A percentile compares a stretch with the other conserved stretches of the same genome.
phyloP scores from a whole-genome alignment of 1,140 invertebrate genomes.

The Papilio polyxenes region DNA sequence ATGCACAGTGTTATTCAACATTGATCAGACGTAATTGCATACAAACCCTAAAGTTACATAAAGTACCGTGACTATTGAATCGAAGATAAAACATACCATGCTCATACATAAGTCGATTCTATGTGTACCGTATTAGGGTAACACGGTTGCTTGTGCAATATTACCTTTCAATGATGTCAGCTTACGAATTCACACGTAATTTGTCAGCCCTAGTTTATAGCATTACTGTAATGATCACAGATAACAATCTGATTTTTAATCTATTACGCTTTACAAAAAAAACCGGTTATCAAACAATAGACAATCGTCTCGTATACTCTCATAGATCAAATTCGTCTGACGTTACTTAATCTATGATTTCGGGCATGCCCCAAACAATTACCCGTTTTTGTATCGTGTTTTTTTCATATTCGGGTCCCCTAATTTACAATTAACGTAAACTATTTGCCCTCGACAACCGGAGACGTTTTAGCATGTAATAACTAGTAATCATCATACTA shows the following conservation, averaged over 20 bases:
- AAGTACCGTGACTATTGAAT: background rate
- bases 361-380: background rate
- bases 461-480: conserved; percentile 12
- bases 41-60: background rate
- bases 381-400: conserved; percentile 14
- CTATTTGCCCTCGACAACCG: conserved; percentile 21
- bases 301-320: conserved; percentile 1
- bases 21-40: background rate
- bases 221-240: conserved; percentile 26
- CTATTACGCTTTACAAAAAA: conserved; percentile 26
- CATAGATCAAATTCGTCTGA: conserved; percentile 8
- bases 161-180: conserved; percentile 10
- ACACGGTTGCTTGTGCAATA: background rate
- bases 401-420: background rate
- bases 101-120: background rate
- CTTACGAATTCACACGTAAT: conserved; percentile 9
- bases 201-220: conserved; percentile 6
- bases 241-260: conserved; percentile 24
- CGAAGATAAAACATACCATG: background rate
- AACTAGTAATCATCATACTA: conserved; percentile 10
- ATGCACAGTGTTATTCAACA: no score
- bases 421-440: conserved; percentile 10
- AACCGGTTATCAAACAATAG: conserved; percentile 32
- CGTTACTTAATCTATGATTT: conserved; percentile 34
- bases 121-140: background rate